Evolutionary conservation across 2,888 invertebrate genomes (phyloP).

Genomic region (Drosophila atroscutellata): DNA sequence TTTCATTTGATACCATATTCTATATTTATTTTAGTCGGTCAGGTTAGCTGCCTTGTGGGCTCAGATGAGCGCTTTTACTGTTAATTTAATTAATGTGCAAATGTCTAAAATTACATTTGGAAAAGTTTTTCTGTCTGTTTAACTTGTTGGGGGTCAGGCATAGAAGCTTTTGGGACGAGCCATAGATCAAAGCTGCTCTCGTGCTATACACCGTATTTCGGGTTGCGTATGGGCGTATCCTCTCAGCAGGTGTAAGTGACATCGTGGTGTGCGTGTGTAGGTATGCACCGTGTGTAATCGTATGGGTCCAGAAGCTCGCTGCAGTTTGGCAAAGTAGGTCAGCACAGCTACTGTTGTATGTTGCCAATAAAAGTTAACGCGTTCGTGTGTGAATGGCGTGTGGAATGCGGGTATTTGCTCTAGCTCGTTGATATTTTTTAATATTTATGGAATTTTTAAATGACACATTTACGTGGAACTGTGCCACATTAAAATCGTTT

Average conservation of each 20-base stretch:
- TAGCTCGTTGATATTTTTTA: constrained; percentile 77
- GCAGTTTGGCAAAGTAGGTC: constrained; percentile 69
- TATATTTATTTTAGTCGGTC: constrained; percentile 24
- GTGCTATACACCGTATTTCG: constrained; percentile 37
- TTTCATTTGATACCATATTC: constrained; percentile 12
- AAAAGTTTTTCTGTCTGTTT: constrained; percentile 60
- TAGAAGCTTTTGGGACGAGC: constrained; percentile 50
- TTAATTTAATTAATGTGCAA: constrained; percentile 74
- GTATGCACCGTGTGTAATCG: constrained; percentile 16
- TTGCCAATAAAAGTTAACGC: constrained; percentile 78
- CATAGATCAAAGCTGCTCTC: constrained; percentile 70
- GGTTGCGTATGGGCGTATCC: constrained; percentile 24
- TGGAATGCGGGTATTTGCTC: constrained; percentile 49
- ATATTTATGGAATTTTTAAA: constrained; percentile 78
- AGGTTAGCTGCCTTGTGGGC: constrained; percentile 31
- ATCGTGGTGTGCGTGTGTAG: constrained; percentile 2
- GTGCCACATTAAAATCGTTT: constrained; percentile 40
- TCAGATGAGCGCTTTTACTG: constrained; percentile 55
- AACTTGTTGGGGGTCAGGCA: constrained; percentile 45
- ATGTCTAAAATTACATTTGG: constrained; percentile 64
- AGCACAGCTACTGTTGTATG: constrained; percentile 55
- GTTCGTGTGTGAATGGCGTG: constrained; percentile 50
- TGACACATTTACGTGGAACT: constrained; percentile 60
- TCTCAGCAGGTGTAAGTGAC: constrained; percentile 58
- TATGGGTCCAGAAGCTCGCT: constrained; percentile 31